Percentiles rank a stretch among this genome's conserved stretches.
phyloP scores from a whole-genome alignment of 2,113 vertebrate species.

The Notothenia rossii region DNA sequence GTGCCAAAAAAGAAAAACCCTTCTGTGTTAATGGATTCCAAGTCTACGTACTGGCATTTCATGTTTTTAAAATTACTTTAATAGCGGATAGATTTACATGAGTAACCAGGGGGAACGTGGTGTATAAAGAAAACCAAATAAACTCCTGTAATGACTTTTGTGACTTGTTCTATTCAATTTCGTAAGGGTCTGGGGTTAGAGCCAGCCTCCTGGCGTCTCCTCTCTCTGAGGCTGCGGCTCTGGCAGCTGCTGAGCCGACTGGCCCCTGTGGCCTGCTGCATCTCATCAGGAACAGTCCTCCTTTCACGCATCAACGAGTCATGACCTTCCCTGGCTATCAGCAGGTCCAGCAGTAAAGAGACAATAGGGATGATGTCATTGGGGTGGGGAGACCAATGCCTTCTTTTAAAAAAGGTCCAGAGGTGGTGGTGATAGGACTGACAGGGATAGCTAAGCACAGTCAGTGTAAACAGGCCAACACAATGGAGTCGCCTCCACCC shows the following conservation, averaged over 20 bases:
- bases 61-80: conserved; percentile 46
- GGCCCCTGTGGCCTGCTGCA: conserved; percentile 34
- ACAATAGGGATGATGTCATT: conserved; percentile 56
- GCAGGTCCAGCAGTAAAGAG: conserved; percentile 39
- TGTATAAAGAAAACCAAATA: conserved; percentile 52
- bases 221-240: conserved; percentile 50
- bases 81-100: conserved; percentile 51
- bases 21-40: conserved; percentile 30
- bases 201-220: conserved; percentile 55
- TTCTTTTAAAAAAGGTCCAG: conserved; percentile 24
- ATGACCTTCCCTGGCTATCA: conserved; percentile 41
- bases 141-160: conserved; percentile 53
- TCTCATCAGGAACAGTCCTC: conserved; percentile 50
- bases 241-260: conserved; percentile 56
- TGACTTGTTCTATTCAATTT: conserved; percentile 56
- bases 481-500: conserved; percentile 49
- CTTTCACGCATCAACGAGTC: conserved; percentile 40
- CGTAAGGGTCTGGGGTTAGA: conserved; percentile 41
- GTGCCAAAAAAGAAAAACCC: not conserved
- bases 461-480: conserved; percentile 54
- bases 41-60: conserved; percentile 45
- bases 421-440: conserved; percentile 49
- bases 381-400: conserved; percentile 30
- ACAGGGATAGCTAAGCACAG: conserved; percentile 18
- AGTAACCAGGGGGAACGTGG: conserved; percentile 4